phyloP scores from a whole-genome alignment of 2,888 invertebrate genomes.

The Microctonus brassicae region DNA sequence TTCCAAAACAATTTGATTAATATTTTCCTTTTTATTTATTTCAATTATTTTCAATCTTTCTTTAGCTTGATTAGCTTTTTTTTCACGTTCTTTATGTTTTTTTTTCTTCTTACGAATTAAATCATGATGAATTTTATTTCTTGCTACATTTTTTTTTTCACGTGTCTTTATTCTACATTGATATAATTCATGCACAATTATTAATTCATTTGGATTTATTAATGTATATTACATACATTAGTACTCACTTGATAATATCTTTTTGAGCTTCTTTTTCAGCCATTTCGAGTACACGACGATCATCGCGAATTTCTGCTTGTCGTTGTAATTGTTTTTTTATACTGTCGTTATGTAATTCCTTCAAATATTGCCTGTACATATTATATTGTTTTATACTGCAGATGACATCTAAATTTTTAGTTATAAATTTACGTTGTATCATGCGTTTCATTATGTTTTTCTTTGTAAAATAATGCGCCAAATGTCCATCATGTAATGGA shows the following conservation, averaged over 20 bases:
- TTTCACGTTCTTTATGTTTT: conserved; percentile 32
- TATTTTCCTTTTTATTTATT: conserved; percentile 36
- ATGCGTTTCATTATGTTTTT: conserved; percentile 44
- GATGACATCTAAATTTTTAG: conserved; percentile 63
- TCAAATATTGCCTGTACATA: conserved; percentile 68
- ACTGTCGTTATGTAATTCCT: conserved; percentile 54
- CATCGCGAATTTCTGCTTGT: conserved; percentile 37
- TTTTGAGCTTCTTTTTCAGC: conserved; percentile 51
- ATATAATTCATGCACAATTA: not conserved
- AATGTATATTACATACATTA: not conserved
- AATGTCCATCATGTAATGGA: conserved; percentile 63
- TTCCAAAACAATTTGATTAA: conserved; percentile 31
- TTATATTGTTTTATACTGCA: conserved; percentile 70
- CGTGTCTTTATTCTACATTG: not conserved
- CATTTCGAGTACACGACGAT: conserved; percentile 47
- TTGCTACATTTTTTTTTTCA: conserved; percentile 10
- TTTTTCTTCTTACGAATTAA: conserved; percentile 18
- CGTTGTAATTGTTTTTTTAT: conserved; percentile 54
- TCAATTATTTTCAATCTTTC: conserved; percentile 39
- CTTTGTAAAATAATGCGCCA: conserved; percentile 54
- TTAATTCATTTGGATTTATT: not conserved
- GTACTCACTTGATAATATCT: conserved; percentile 49
- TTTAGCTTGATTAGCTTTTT: conserved; percentile 25
- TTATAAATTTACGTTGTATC: conserved; percentile 61
- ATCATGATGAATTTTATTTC: conserved; percentile 32